A percentile compares a stretch with the other conserved stretches of the same genome.
Evolutionary conservation across 23 tunicate genomes (phyloP).

Genomic region (Phallusia fumigata): DNA sequence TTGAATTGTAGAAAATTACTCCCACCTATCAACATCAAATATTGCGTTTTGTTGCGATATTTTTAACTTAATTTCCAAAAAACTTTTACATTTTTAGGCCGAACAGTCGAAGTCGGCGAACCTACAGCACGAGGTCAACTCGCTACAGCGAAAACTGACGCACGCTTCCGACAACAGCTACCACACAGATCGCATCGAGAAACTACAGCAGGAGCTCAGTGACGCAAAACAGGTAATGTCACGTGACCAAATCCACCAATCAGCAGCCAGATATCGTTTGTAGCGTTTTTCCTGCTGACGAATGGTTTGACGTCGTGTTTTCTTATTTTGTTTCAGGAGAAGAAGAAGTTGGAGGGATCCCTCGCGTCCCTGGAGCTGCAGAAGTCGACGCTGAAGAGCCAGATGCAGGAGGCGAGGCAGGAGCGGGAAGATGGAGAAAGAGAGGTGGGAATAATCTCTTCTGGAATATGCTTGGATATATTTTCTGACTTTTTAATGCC

Average conservation of each 20-base stretch:
- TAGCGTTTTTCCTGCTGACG: too few species aligned
- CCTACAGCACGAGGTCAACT: constrained; percentile 21
- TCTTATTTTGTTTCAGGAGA: constrained; percentile 30
- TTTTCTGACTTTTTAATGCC: too few species aligned
- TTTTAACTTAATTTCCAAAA: too few species aligned
- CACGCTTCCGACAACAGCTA: constrained; percentile 5
- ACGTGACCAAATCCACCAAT: too few species aligned
- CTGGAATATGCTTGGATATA: too few species aligned
- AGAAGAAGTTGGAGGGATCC: constrained; percentile 43
- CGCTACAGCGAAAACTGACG: constrained; percentile 18
- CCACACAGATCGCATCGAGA: background rate
- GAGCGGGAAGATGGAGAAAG: constrained; percentile 74
- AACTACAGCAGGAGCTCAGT: background rate
- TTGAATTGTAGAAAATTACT: too few species aligned
- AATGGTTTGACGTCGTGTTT: background rate
- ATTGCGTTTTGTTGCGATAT: too few species aligned
- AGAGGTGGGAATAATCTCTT: constrained; percentile 27
- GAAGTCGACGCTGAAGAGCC: constrained; percentile 54
- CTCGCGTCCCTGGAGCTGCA: constrained; percentile 54
- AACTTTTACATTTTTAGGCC: constrained; percentile 6
- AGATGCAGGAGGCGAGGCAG: constrained; percentile 53
- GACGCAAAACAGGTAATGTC: background rate
- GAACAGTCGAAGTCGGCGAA: constrained; percentile 24
- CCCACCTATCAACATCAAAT: too few species aligned
- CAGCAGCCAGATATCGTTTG: too few species aligned